phyloP scores from a whole-genome alignment of 2,888 invertebrate genomes.

The Acrobasis suavella region DNA sequence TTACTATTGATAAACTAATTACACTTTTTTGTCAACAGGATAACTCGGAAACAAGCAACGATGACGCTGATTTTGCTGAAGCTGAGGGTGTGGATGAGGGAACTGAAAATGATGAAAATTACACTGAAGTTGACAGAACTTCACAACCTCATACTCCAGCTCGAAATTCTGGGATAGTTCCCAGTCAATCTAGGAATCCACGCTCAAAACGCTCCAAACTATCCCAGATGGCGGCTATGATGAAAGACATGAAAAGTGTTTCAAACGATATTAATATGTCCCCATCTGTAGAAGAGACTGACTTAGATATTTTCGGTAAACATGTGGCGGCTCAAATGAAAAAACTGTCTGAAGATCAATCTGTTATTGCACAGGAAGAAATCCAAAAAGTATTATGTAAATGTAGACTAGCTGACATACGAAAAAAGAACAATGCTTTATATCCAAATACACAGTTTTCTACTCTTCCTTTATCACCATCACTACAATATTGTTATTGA shows the following conservation, averaged over 20 bases:
- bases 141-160: slow-evolving; percentile 17
- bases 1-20: not conserved
- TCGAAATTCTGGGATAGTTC: slow-evolving; percentile 22
- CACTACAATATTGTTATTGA: not conserved
- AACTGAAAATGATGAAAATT: slow-evolving; percentile 24
- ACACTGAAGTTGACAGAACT: not conserved
- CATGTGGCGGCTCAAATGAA: no score
- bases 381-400: slow-evolving; percentile 20
- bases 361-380: slow-evolving; percentile 24
- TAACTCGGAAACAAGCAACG: slow-evolving; percentile 21
- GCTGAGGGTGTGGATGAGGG: slow-evolving; percentile 24
- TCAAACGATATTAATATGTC: slow-evolving; percentile 19
- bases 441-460: not conserved
- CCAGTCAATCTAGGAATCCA: slow-evolving; percentile 22
- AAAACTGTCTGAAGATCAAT: not conserved
- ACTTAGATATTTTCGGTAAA: slow-evolving; percentile 24
- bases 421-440: not conserved
- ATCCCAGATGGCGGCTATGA: slow-evolving; percentile 30
- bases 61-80: slow-evolving; percentile 21
- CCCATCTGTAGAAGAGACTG: slow-evolving; percentile 12
- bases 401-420: slow-evolving; percentile 8
- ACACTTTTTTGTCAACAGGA: slow-evolving; percentile 21
- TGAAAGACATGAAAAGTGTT: slow-evolving; percentile 29
- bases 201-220: slow-evolving; percentile 29
- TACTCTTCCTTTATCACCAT: not conserved